phyloP scores from a whole-genome alignment of 2,888 invertebrate species.

The Ennomos fuscantarius region DNA sequence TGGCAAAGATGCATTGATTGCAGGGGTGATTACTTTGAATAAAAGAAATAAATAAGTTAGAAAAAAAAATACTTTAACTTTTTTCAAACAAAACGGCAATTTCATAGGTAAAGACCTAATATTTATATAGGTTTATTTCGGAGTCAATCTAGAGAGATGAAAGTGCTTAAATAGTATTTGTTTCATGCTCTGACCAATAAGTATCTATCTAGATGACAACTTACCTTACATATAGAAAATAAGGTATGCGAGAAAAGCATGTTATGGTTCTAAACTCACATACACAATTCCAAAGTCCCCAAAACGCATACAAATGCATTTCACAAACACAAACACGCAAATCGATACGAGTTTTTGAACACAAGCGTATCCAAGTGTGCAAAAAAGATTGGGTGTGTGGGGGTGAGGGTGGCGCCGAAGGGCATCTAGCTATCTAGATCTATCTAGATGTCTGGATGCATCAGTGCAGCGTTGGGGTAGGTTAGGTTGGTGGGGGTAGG shows the following conservation, averaged over 20 bases:
- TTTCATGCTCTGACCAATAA: neutral
- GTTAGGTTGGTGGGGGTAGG: conserved; percentile 63
- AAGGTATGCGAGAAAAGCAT: conserved; percentile 1
- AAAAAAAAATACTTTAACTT: too few relatives aligned
- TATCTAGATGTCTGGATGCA: conserved; percentile 74
- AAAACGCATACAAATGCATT: conserved; percentile 42
- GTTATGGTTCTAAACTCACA: conserved; percentile 12
- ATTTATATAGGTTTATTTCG: too few relatives aligned
- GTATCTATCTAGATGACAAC: neutral
- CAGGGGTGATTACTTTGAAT: too few relatives aligned
- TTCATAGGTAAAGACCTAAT: too few relatives aligned
- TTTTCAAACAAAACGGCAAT: too few relatives aligned
- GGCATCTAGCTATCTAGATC: conserved; percentile 56
- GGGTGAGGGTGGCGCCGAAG: conserved; percentile 44
- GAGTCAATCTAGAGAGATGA: too few relatives aligned
- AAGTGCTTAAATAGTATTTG: too few relatives aligned
- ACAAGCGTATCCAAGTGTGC: conserved; percentile 10
- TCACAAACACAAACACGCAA: conserved; percentile 39
- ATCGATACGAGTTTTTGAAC: conserved; percentile 17
- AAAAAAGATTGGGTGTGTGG: conserved; percentile 32
- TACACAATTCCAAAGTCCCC: conserved; percentile 41
- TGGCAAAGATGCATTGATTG: too few relatives aligned
- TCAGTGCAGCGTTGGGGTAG: conserved; percentile 78
- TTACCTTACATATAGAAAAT: too few relatives aligned
- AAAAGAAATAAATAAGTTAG: too few relatives aligned